Evolutionary conservation across 2,888 invertebrate species (phyloP).

Genomic region (Aleiodes alternator): DNA sequence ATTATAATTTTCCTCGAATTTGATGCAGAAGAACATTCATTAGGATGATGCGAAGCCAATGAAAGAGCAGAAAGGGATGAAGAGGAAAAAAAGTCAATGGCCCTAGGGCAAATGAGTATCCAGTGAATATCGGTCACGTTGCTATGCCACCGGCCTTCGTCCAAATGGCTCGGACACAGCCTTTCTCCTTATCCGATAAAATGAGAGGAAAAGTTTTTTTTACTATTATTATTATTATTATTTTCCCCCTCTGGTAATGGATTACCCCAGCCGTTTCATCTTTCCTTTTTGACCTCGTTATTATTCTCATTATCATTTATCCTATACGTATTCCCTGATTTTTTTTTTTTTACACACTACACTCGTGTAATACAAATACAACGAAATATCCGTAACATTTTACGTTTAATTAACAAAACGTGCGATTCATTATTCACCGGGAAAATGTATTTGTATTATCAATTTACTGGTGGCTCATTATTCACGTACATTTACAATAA

Average conservation of each 20-base stretch:
- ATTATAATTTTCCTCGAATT: too few species aligned
- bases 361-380: too few species aligned
- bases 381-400: too few species aligned
- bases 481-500: too few species aligned
- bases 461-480: too few species aligned
- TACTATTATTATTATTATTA: not conserved
- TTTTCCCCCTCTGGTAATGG: slow-evolving; percentile 33
- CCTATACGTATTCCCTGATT: not conserved
- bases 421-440: too few species aligned
- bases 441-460: too few species aligned
- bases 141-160: slow-evolving; percentile 28
- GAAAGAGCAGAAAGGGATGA: too few species aligned
- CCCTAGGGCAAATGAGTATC: slow-evolving; percentile 1
- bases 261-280: slow-evolving; percentile 41
- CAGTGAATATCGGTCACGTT: slow-evolving; percentile 29
- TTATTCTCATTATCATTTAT: slow-evolving; percentile 11
- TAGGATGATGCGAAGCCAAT: too few species aligned
- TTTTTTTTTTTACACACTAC: too few species aligned
- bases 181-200: slow-evolving; percentile 31
- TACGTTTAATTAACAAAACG: too few species aligned
- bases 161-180: slow-evolving; percentile 34
- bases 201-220: slow-evolving; percentile 33
- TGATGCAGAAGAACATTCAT: too few species aligned
- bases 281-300: slow-evolving; percentile 26
- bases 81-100: not conserved